Conservation (phyloP, 2,113 vertebrate species). For the Pycnonotus jocosus region DNA sequence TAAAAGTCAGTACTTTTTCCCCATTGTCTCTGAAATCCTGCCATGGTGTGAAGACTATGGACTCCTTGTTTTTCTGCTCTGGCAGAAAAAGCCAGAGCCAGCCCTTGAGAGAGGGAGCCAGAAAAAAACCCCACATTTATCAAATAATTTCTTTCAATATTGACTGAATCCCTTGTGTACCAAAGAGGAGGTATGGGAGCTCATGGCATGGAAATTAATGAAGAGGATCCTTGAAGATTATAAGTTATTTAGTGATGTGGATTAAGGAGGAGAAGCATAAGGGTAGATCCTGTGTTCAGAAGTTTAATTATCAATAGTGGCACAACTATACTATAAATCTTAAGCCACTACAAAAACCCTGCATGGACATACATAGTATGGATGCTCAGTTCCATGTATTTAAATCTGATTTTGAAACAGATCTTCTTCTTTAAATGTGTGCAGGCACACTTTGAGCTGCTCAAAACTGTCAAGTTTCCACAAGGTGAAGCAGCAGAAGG, state of each 20-base stretch:
- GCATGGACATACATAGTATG: too few species aligned
- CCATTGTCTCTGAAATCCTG: neutral
- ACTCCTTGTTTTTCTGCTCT: neutral
- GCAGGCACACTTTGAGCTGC: neutral
- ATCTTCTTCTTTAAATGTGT: neutral
- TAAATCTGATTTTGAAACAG: neutral
- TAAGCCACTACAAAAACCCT: neutral
- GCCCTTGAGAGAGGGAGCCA: neutral
- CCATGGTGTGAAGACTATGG: neutral
- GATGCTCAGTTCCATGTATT: neutral
- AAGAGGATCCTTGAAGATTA: neutral
- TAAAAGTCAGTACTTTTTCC: neutral
- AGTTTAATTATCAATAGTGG: neutral
- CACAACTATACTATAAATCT: neutral
- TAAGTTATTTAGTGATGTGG: neutral
- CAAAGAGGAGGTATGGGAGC: neutral
- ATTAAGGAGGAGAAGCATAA: neutral
- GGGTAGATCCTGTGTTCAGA: neutral
- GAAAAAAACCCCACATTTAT: neutral
- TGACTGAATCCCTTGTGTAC: neutral
- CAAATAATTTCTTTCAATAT: neutral
- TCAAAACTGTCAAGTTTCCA: neutral
- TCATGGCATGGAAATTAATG: neutral
- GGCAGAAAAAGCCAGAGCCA: neutral
- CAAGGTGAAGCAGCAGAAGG: neutral